Conservation (phyloP, 2,888 invertebrate species). For the Caenorhabditis macrosperma region DNA sequence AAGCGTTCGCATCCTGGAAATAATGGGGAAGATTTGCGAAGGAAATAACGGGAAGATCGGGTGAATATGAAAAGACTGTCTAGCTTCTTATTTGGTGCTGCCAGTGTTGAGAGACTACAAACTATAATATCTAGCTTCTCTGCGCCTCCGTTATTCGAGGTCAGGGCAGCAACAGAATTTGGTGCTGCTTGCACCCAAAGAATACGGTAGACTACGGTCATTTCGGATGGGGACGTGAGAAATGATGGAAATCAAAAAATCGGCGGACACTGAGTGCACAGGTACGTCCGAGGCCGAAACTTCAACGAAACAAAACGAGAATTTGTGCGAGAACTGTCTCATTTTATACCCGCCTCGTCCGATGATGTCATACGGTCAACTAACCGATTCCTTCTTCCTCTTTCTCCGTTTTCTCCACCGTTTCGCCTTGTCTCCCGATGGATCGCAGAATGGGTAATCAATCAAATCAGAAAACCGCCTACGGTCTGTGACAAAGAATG, state of each 20-base stretch:
- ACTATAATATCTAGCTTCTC: no score
- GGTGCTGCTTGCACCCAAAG: no score
- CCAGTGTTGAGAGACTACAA: no score
- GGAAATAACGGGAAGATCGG: not conserved
- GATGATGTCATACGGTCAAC: constrained; percentile 20
- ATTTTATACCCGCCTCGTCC: constrained; percentile 7
- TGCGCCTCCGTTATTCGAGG: no score
- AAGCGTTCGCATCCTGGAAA: constrained; percentile 29
- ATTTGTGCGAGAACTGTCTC: not conserved
- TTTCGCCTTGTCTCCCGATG: not conserved
- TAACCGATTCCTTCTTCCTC: not conserved
- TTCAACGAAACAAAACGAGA: constrained; percentile 11
- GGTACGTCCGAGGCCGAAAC: no score
- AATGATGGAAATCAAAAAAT: not conserved
- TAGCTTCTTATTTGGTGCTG: no score
- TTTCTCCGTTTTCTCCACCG: not conserved
- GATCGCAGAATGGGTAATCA: not conserved
- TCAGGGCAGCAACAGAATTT: no score
- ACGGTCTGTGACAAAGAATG: not conserved
- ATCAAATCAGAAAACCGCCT: constrained; percentile 8
- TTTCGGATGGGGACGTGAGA: no score
- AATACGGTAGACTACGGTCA: no score
- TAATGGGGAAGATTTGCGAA: not conserved
- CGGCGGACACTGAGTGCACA: not conserved
- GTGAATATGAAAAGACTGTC: no score